phyloP scores from a whole-genome alignment of 2,113 vertebrate species.

The Kobus ellipsiprymnus region DNA sequence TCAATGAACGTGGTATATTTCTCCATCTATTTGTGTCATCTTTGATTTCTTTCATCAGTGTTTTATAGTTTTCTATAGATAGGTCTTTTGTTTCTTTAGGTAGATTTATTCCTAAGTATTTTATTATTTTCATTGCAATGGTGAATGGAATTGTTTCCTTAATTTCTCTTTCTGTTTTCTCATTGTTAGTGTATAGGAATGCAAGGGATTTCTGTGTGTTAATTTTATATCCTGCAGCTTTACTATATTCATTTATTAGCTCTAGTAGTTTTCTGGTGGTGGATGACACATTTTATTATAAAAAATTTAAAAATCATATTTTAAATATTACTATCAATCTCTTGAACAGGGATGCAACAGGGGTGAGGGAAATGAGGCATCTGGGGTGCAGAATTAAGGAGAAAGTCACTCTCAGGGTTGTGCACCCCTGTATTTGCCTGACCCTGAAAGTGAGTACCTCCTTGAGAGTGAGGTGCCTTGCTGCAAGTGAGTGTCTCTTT shows the following conservation, averaged over 20 bases:
- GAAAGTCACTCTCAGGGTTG: background rate
- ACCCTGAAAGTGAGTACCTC: background rate
- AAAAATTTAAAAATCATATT: background rate
- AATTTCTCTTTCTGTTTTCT: background rate
- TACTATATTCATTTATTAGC: background rate
- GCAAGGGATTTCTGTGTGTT: background rate
- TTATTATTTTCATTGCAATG: background rate
- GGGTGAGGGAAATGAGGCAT: background rate
- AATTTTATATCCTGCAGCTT: background rate
- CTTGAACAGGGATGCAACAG: background rate
- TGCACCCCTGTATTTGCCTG: background rate
- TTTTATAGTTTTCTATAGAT: background rate
- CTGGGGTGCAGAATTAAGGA: background rate
- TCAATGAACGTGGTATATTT: background rate
- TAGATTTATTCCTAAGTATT: background rate
- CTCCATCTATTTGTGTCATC: background rate
- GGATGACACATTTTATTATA: background rate
- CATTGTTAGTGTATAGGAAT: background rate
- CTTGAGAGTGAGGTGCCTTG: background rate
- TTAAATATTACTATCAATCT: background rate
- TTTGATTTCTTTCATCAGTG: background rate
- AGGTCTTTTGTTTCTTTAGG: background rate
- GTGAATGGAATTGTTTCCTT: background rate
- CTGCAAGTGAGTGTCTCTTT: background rate
- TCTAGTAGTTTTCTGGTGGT: background rate